A percentile compares a stretch with the other conserved stretches of the same genome.
phyloP scores from a whole-genome alignment of 2,888 invertebrate species.

The Xylota segnis region DNA sequence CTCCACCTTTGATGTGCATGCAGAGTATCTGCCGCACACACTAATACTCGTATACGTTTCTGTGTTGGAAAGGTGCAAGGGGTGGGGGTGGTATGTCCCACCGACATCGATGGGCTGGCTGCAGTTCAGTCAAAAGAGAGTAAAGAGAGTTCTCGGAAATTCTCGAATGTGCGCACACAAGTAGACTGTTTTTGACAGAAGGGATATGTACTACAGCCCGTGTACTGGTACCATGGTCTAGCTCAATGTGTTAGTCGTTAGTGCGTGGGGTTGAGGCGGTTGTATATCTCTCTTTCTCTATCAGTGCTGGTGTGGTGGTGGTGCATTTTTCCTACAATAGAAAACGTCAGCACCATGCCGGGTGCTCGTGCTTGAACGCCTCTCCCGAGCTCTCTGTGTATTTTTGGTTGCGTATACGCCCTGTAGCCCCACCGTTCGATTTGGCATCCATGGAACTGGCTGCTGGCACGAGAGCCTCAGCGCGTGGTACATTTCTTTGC shows the following conservation, averaged over 20 bases:
- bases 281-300: conserved; percentile 44
- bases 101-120: conserved; percentile 46
- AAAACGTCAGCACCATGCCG: conserved; percentile 67
- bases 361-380: conserved; percentile 55
- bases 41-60: conserved; percentile 3
- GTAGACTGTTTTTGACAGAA: conserved; percentile 11
- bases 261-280: conserved; percentile 67
- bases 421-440: conserved; percentile 58
- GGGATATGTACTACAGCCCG: conserved; percentile 2
- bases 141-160: conserved; percentile 50
- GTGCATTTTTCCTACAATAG: conserved; percentile 51
- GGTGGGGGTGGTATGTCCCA: conserved; percentile 2
- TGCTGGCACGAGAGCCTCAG: conserved; percentile 58
- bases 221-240: conserved; percentile 58
- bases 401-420: conserved; percentile 76
- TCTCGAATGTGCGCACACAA: conserved; percentile 45
- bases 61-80: neutral
- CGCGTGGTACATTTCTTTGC: conserved; percentile 69
- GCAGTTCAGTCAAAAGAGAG: conserved; percentile 60
- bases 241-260: conserved; percentile 63
- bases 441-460: conserved; percentile 46
- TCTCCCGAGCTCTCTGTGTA: conserved; percentile 59
- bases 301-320: conserved; percentile 42
- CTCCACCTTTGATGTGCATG: conserved; percentile 71
- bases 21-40: conserved; percentile 17